Base-by-base conservation (phyloP, 2,797 vertebrate genomes). In the Furcifer pardalis region DNA sequence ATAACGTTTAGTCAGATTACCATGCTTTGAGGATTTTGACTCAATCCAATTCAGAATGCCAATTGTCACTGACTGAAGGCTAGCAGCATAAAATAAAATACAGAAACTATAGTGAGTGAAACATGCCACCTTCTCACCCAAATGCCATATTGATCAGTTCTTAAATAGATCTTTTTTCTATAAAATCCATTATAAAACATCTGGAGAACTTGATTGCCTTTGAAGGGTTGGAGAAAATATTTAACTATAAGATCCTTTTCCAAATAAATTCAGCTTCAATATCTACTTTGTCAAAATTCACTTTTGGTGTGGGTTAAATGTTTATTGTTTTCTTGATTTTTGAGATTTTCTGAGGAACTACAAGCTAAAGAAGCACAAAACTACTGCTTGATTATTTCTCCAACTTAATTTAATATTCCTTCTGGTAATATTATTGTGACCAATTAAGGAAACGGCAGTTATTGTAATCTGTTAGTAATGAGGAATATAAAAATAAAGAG, bases 141-240 rank as follows among this genome's bases (percentile, higher is more conserved):
- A 71, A 1, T 75, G 5, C 44, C 40, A n/a, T 7, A 63, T 40
- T 56, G 25, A 46, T 56, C 52, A 37, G n/a, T 68, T 62, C 60
- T 25, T 12, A 84, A 15, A 15, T 68, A 27, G 75, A 81, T 88
- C 86, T 86, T 80, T 78, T 63, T 80, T 65, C 68, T 84, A 85
- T 81, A 59, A 86, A 74, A 79, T 84, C 89, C 75, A 78, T 84
- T 81, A n/a, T 59, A 46, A 77, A 90, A 89, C 40, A 83, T 90
- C 76, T 86, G 73, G 74, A 82, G 77, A 77, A 84, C 46, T 10
- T 62, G 9, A 52, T 79, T 1, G 0, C 85, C 85, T 83, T 80
- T 92, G 49, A 27, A 73, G 80, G 62, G 71, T 82, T 86, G 89
- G 86, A 91, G 75, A 80, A 89, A 89, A 77, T 89, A 88, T 92